These are phyloP conservation scores for Drosophila aldrichi DNA, from an alignment of 2,888 invertebrate species.

Conservation along the genomic window DNA sequence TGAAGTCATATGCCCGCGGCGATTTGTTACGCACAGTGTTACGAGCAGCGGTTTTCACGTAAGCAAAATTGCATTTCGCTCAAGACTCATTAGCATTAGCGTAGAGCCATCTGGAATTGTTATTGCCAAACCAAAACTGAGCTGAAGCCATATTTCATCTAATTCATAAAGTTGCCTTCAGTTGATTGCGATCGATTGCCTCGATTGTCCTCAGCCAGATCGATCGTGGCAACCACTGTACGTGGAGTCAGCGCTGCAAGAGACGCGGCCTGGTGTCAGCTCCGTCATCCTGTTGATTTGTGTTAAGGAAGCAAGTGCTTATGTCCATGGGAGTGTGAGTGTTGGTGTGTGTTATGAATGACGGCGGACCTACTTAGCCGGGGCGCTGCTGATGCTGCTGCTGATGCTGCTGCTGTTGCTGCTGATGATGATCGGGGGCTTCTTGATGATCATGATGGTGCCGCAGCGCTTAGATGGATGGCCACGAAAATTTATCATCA, in stretches of 20 bases:
- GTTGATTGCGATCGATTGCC: background rate
- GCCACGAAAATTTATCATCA: constrained; percentile 68
- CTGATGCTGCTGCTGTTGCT: constrained; percentile 12
- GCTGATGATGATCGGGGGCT: constrained; percentile 28
- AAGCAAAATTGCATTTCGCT: too few species aligned
- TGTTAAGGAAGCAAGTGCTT: constrained; percentile 79
- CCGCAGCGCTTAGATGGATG: constrained; percentile 65
- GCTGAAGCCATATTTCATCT: background rate
- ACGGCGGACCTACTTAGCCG: constrained; percentile 63
- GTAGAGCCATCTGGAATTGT: background rate
- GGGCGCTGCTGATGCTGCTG: constrained; percentile 52
- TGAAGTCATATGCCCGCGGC: constrained; percentile 37
- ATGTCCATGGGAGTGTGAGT: constrained; percentile 43
- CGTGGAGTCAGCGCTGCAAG: constrained; percentile 16
- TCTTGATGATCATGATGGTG: constrained; percentile 31
- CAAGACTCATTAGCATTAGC: background rate
- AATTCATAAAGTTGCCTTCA: background rate
- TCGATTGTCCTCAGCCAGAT: background rate
- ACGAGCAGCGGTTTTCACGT: background rate
- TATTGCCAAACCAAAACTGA: background rate
- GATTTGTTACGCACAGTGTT: constrained; percentile 30
- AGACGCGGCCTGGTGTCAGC: constrained; percentile 59
- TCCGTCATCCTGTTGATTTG: constrained; percentile 75
- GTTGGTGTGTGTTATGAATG: constrained; percentile 57
- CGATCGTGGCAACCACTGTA: constrained; percentile 10